Conservation (phyloP, 2,888 invertebrate genomes). For the Deilephila porcellus region DNA sequence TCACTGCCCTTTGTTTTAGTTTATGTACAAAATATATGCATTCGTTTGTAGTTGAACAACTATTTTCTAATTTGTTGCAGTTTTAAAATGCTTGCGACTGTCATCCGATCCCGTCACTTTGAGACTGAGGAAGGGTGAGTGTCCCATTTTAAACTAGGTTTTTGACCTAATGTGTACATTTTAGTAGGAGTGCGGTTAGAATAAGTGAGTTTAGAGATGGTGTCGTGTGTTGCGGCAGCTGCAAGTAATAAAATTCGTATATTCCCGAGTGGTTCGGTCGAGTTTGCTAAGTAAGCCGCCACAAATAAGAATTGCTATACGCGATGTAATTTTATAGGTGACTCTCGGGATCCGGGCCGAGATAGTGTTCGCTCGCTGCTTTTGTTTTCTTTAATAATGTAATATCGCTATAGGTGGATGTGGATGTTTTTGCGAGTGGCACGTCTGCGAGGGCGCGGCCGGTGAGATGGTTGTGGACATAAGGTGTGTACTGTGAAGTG, state of each 20-base stretch:
- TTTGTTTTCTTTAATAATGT: slow-evolving; percentile 67
- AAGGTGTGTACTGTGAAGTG: slow-evolving; percentile 35
- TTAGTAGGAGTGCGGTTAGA: slow-evolving; percentile 28
- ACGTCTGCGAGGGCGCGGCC: background rate
- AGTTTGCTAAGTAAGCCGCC: slow-evolving; percentile 66
- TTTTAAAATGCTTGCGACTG: slow-evolving; percentile 96
- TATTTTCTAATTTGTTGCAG: slow-evolving; percentile 85
- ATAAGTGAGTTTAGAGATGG: slow-evolving; percentile 25
- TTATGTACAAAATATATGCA: slow-evolving; percentile 36
- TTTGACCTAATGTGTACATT: slow-evolving; percentile 38
- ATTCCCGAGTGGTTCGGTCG: slow-evolving; percentile 67
- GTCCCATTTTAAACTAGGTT: slow-evolving; percentile 47
- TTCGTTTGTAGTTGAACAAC: slow-evolving; percentile 41
- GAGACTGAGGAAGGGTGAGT: slow-evolving; percentile 95
- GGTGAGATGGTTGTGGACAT: slow-evolving; percentile 33
- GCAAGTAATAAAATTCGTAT: slow-evolving; percentile 68
- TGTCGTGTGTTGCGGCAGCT: slow-evolving; percentile 51
- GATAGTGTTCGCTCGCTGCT: slow-evolving; percentile 62
- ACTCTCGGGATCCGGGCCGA: slow-evolving; percentile 65
- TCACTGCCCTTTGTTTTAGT: slow-evolving; percentile 42
- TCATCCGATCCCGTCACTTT: slow-evolving; percentile 95
- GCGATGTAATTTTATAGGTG: slow-evolving; percentile 69
- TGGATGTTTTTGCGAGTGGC: slow-evolving; percentile 8
- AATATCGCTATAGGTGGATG: slow-evolving; percentile 44
- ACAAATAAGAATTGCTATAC: slow-evolving; percentile 69